Evolutionary conservation across 2,797 vertebrate species (phyloP).

Genomic region (Crenichthys baileyi): DNA sequence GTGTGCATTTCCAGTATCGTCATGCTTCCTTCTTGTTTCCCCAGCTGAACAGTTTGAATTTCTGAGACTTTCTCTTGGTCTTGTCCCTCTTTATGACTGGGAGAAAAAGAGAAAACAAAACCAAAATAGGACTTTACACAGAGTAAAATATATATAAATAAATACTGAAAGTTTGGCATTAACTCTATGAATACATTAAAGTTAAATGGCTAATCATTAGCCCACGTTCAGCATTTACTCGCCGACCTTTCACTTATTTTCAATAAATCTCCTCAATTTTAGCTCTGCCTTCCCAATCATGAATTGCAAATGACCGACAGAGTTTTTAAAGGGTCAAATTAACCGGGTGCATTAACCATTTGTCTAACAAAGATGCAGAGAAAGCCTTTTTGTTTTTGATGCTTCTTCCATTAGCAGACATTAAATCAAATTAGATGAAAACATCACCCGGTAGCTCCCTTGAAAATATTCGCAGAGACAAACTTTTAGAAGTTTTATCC

Average conservation of each 20-base stretch:
- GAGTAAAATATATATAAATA: background rate
- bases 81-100: slow-evolving; percentile 81
- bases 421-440: slow-evolving; percentile 75
- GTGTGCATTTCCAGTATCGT: slow-evolving; percentile 13
- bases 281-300: slow-evolving; percentile 64
- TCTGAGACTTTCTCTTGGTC: slow-evolving; percentile 75
- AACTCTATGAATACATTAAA: slow-evolving; percentile 72
- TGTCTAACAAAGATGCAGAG: slow-evolving; percentile 55
- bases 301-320: slow-evolving; percentile 77
- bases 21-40: slow-evolving; percentile 69
- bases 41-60: slow-evolving; percentile 71
- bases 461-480: slow-evolving; percentile 34
- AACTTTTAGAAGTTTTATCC: slow-evolving; percentile 30
- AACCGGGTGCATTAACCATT: slow-evolving; percentile 72
- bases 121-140: slow-evolving; percentile 5
- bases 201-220: slow-evolving; percentile 53
- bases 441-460: slow-evolving; percentile 46
- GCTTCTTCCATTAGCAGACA: slow-evolving; percentile 78
- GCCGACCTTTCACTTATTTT: slow-evolving; percentile 62
- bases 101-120: background rate
- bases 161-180: slow-evolving; percentile 54
- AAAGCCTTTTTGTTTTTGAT: slow-evolving; percentile 64
- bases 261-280: slow-evolving; percentile 71
- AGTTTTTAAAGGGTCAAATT: slow-evolving; percentile 69
- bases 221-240: slow-evolving; percentile 47